These are phyloP conservation scores for Toxostoma redivivum DNA, from an alignment of 2,113 vertebrate species.

Conservation along the genomic window DNA sequence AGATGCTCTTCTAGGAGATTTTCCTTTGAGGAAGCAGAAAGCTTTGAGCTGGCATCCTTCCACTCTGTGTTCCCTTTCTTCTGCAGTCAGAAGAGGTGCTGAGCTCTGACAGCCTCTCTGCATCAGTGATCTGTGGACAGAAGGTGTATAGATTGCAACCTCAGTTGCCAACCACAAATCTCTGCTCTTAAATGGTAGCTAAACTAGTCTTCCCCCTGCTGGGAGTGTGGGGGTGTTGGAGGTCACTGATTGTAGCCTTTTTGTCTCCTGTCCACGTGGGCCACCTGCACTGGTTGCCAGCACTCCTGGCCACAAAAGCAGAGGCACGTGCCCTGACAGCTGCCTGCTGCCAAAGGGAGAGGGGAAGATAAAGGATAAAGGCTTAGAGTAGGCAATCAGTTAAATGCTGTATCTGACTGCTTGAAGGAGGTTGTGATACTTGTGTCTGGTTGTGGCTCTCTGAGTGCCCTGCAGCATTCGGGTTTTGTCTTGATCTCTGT, in stretches of 20 bases:
- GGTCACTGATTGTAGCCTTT: neutral
- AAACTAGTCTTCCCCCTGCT: constrained; percentile 37
- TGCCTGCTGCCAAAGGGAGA: neutral
- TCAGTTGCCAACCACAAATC: constrained; percentile 3
- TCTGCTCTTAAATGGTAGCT: constrained; percentile 34
- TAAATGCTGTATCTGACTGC: neutral
- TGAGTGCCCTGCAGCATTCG: neutral
- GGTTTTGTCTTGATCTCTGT: neutral
- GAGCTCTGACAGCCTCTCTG: neutral
- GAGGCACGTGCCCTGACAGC: neutral
- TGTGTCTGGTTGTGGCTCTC: neutral
- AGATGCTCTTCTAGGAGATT: neutral
- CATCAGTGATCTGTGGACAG: neutral
- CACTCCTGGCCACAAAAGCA: neutral
- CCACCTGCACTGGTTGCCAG: neutral
- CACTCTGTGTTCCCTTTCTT: neutral
- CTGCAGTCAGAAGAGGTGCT: neutral
- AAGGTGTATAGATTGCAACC: neutral
- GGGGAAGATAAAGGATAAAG: neutral
- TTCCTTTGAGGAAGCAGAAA: neutral
- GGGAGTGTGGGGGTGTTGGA: neutral
- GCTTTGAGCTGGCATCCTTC: neutral
- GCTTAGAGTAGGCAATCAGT: neutral
- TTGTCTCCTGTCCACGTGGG: neutral
- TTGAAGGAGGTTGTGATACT: neutral